Evolutionary conservation across 2,888 invertebrate species (phyloP), one percentile per base, ranked within the genome.

Genomic region (Lasioglossum villosulum): DNA sequence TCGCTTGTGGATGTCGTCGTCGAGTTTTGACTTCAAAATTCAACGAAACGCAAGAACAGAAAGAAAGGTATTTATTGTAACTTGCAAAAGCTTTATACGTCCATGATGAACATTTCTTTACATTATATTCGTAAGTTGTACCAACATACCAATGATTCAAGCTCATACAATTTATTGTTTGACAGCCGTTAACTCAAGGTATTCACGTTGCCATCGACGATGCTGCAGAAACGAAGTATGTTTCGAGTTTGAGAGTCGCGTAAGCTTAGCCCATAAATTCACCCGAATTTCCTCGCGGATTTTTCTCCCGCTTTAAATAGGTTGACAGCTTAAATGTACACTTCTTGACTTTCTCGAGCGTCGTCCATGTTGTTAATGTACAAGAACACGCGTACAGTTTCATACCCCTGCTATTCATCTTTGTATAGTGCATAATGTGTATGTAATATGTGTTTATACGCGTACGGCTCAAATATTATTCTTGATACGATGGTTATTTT

Each of bases 171-270:
- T 27, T 78, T 48, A 39, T 75, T 82, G 74, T 39, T n/a, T 14
- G 39, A 23, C 37, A 4, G 63, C 82, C 45, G 63, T 78, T 75
- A 83, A 56, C 66, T 30, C 63, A 76, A 74, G 74, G 19, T 19
- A 16, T 63, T 63, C 72, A 37, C 52, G 77, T 80, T 63, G 27
- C 70, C n/a, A 45, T 74, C 34, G 37, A 78, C 56, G 78, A 23
- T 68, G n/a, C 52, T 52, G 83, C 39, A 39, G 56, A 79, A 85
- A 85, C 70, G 45, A 84, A 75, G 45, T 48, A 23, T 52, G 19
- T 56, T 74, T 30, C 52, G 39, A 52, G 8, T 37, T 27, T 52
- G 23, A 8, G 27, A 45, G 19, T 73, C 68, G 37, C 30, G 30
- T 30, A 12, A n/a, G 34, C 23, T 78, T 48, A 56, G 23, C 23